phyloP scores from a whole-genome alignment of 1,140 invertebrate species.

The Chionoecetes opilio region DNA sequence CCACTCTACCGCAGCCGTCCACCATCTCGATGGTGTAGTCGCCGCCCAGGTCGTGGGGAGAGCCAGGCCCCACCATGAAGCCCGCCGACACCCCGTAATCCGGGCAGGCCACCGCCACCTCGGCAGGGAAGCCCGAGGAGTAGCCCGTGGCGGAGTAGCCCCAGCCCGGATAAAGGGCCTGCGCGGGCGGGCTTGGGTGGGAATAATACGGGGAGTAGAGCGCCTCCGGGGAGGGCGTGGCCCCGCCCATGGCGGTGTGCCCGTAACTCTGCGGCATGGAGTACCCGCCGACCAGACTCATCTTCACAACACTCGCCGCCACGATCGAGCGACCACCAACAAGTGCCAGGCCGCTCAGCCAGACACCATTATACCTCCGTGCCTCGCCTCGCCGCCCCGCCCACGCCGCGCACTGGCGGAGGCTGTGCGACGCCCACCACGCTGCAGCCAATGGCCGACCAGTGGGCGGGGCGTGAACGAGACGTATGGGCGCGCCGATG shows the following conservation, averaged over 20 bases:
- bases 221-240: conserved; percentile 65
- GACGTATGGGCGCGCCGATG: conserved; percentile 72
- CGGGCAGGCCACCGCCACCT: conserved; percentile 59
- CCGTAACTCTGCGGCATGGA: conserved; percentile 77
- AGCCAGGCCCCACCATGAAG: conserved; percentile 61
- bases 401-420: not conserved
- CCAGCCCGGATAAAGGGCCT: conserved; percentile 69
- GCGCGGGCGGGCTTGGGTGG: conserved; percentile 68
- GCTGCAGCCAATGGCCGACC: conserved; percentile 24
- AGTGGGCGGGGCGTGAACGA: conserved; percentile 29
- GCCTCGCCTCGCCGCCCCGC: conserved; percentile 1
- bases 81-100: conserved; percentile 67
- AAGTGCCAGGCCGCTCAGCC: conserved; percentile 40
- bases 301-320: conserved; percentile 67
- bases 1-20: conserved; percentile 66
- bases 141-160: conserved; percentile 72
- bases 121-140: conserved; percentile 58
- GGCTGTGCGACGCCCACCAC: not conserved
- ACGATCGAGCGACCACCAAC: conserved; percentile 57
- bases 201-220: conserved; percentile 69
- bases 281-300: conserved; percentile 75
- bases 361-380: conserved; percentile 58
- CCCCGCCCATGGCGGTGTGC: conserved; percentile 68
- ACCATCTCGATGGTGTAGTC: conserved; percentile 73
- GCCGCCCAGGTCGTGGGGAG: conserved; percentile 50